Percentiles rank a stretch among this genome's conserved stretches.
These are phyloP conservation scores for Bombycilla garrulus DNA, from an alignment of 2,113 vertebrate species.

Conservation along the genomic window DNA sequence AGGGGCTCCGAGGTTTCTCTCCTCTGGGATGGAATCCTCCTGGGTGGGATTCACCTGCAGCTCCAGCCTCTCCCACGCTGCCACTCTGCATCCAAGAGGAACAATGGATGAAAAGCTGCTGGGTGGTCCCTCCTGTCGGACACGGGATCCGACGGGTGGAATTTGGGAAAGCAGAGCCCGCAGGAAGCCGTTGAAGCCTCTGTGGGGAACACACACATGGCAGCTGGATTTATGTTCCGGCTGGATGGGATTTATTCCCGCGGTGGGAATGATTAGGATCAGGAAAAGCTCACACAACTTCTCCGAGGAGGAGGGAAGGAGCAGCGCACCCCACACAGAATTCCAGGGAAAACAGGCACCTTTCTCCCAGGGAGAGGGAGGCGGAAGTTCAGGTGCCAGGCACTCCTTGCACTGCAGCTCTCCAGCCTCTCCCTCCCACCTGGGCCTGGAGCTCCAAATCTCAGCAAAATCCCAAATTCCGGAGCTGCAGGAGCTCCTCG, in stretches of 20 bases:
- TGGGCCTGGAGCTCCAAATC: not conserved
- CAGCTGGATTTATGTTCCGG: not conserved
- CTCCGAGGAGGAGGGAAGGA: not conserved
- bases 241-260: not conserved
- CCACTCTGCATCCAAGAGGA: fast-evolving
- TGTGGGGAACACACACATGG: not conserved
- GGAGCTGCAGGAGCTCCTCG: not conserved
- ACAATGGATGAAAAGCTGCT: not conserved
- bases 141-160: not conserved
- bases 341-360: not conserved
- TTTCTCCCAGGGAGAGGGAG: not conserved
- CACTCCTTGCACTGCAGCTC: too few relatives aligned
- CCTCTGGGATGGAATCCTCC: not conserved
- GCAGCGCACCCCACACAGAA: fast-evolving
- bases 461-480: not conserved
- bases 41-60: not conserved
- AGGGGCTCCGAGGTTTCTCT: fast-evolving
- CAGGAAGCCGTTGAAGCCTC: not conserved
- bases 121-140: conserved; percentile 5
- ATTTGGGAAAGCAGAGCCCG: not conserved
- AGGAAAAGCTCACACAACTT: not conserved
- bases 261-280: not conserved
- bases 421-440: not conserved
- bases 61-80: fast-evolving
- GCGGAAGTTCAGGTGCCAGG: not conserved